A percentile compares a stretch with the other conserved stretches of the same genome.
Evolutionary conservation across 2,113 vertebrate genomes (phyloP).

Genomic region (Xiphophorus hellerii): DNA sequence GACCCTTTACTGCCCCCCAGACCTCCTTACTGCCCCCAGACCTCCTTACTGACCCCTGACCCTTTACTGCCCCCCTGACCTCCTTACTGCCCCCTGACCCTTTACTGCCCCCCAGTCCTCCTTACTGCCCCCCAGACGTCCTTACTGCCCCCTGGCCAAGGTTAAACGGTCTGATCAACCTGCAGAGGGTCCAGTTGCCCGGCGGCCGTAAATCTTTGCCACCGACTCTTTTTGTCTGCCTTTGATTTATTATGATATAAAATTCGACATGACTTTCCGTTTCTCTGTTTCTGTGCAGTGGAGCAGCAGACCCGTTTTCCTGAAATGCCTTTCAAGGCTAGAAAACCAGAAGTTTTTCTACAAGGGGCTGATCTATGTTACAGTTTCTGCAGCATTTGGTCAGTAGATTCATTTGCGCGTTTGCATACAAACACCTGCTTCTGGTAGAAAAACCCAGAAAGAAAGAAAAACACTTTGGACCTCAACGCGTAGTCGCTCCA

Average conservation of each 20-base stretch:
- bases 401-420: conserved; percentile 49
- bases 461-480: conserved; percentile 54
- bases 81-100: too few relatives aligned
- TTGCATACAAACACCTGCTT: conserved; percentile 70
- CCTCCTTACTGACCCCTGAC: too few relatives aligned
- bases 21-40: background rate
- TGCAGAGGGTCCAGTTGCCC: too few relatives aligned
- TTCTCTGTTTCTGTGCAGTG: conserved; percentile 41
- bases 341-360: conserved; percentile 14
- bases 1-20: conserved; percentile 6
- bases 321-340: conserved; percentile 20
- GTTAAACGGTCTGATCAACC: conserved; percentile 53
- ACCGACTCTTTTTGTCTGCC: conserved; percentile 64
- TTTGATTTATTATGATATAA: conserved; percentile 73
- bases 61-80: too few relatives aligned
- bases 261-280: conserved; percentile 62
- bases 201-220: conserved; percentile 62
- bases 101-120: too few relatives aligned
- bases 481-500: conserved; percentile 45
- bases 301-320: conserved; percentile 43
- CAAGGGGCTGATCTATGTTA: conserved; percentile 33
- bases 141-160: conserved; percentile 3
- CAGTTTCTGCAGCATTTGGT: conserved; percentile 66
- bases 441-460: conserved; percentile 49
- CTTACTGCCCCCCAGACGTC: too few relatives aligned